Evolutionary conservation across 2,113 vertebrate species (phyloP), one percentile per base, ranked within the genome.

Genomic region (Prochilodus magdalenae): DNA sequence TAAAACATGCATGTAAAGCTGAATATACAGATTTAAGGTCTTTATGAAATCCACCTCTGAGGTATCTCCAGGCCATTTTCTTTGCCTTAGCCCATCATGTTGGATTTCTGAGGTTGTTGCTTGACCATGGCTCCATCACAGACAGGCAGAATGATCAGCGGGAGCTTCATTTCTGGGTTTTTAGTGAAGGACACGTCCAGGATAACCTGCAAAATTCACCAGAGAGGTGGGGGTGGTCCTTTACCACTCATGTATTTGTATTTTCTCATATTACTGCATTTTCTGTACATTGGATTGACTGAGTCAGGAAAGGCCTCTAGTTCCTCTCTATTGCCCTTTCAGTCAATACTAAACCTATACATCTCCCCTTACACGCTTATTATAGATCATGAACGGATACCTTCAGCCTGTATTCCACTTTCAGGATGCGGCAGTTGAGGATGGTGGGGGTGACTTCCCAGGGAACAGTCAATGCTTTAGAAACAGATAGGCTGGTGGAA

Each of bases 371-470:
- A 49, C 62, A 57, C 53, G 57, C 10, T 51, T 55, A 60, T 29
- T 36, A 55, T 62, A 74, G 36, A 67, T 75, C 33, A 59, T 2
- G 3, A 22, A 24, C 12, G 27, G 62, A 47, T 67, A 83, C 85
- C 74, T 63, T 78, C 2, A 74, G 44, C 66, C 78, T 83, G 7
- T 86, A 86, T 57, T 86, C 75, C 20, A 84, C 85, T 73, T 77
- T 78, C 65, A 86, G 51, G 30, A 78, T 78, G 24, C 53, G 20
- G 70, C 78, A 81, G 75, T 74, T 86, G 40, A 78, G 24, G 16
- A 86, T 71, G n/a, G 74, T 70, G 36, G 69, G 55, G 65, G 44
- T 77, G 29, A 81, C 44, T 62, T 63, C 79, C 24, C 7, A n/a
- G 18, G 82, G 60, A 73, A 80, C n/a, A 27, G 12, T 30, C 51